Base-by-base conservation (phyloP, 2,113 vertebrate genomes). In the Dasypus novemcinctus region DNA sequence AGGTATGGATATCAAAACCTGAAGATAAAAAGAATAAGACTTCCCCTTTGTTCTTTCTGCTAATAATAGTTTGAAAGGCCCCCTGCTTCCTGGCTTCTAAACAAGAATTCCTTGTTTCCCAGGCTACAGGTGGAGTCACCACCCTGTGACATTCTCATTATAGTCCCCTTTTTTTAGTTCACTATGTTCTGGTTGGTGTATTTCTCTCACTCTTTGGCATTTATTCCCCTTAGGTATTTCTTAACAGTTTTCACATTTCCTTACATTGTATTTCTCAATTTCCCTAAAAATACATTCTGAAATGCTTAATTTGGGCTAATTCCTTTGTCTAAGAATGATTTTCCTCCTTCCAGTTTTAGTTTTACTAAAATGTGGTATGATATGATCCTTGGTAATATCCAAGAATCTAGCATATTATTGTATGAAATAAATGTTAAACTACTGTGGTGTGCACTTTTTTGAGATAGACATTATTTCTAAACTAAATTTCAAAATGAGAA, bases 401-500 rank as follows among this genome's bases (percentile, higher is more conserved):
- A 52, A 59, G 69, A 69, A 88, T 46, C 18, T 52, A 64, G 43
- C 54, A 33, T 83, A 86, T 61, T 52, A 11, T 72, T 33, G 1
- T 23, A 59, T 89, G 69, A 83, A 63, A 49, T 82, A 79, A 17
- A 57, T 59, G 78, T 76, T 81, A 90, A 63, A 49, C n/a, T 5
- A 83, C 17, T 49, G 5, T 33, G 5, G 10, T 71, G 0, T 76
- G 29, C 93, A 90, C 27, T 76, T 36, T 93, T 94, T 91, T 54
- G 11, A 57, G 2, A 27, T 33, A 84, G 7, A 74, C 36, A 31
- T 83, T 86, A 89, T 71, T 90, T 96, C 12, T 85, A 92, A 12
- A 80, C 38, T 94, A 49, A 13, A 90, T 54, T 96, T 95, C 69
- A 84, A 74, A 79, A 95, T 90, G 61, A 64, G 36, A 78, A 93